Percentiles rank a stretch among this genome's conserved stretches.
Evolutionary conservation across 2,113 vertebrate species (phyloP).

Genomic region (Mustela lutreola): DNA sequence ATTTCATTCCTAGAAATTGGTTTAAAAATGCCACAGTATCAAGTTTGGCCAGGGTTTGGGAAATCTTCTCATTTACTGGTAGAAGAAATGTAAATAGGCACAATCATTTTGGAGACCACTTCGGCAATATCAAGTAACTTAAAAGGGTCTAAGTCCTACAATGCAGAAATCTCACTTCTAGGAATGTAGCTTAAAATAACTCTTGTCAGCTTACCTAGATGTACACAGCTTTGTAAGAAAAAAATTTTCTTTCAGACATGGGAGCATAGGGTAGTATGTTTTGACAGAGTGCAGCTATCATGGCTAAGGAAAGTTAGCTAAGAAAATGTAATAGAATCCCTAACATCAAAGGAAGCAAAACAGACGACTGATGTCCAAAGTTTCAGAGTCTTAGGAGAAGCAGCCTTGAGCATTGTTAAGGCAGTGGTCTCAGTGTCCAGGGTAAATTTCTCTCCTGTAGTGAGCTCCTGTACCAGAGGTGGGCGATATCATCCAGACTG

Average conservation of each 20-base stretch:
- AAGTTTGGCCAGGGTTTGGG: not conserved
- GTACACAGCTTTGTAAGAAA: not conserved
- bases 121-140: not conserved
- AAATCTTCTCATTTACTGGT: not conserved
- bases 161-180: not conserved
- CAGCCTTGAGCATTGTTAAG: not conserved
- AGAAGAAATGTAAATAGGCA: not conserved
- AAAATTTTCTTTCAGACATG: not conserved
- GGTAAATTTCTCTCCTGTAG: not conserved
- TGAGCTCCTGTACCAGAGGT: not conserved
- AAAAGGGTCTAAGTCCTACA: not conserved
- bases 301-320: not conserved
- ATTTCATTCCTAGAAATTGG: not conserved
- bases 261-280: rapidly evolving
- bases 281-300: not conserved
- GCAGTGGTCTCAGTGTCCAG: not conserved
- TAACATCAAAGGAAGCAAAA: not conserved
- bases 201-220: not conserved
- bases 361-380: not conserved
- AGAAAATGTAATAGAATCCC: not conserved
- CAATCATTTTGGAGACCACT: not conserved
- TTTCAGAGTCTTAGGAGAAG: not conserved
- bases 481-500: not conserved
- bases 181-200: not conserved
- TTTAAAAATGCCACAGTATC: not conserved